Base-by-base conservation (phyloP, 2,797 vertebrate species). In the Channallabes apus region DNA sequence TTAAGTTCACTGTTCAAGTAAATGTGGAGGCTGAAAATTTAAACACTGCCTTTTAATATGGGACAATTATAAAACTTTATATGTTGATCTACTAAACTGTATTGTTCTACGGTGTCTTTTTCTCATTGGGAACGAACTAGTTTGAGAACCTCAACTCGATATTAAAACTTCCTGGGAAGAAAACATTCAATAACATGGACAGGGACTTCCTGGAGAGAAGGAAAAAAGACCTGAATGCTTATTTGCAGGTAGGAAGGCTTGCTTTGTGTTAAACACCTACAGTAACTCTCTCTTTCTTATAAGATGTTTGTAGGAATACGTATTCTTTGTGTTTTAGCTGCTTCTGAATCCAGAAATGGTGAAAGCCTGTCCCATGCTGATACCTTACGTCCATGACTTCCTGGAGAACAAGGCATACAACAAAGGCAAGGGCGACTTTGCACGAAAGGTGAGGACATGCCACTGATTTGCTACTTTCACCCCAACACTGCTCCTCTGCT, bases 171-270 rank as follows among this genome's bases (percentile, higher is more conserved):
- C 98, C 98, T 22, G 98, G 98, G 32, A 99, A 99, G 90, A 99
- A 98, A 93, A 99, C 98, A 17, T 99, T 99, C 91, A 99, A 99
- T 93, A 99, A 99, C 88, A 99, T 99, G 98, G 98, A 99, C 94
- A 94, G 96, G 94, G 98, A 99, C 75, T 99, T 99, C 91, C 92
- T 99, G 91, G 98, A 99, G 92, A 99, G 97, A 91, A 97, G 98
- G 85, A 99, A 99, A 92, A 99, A 98, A 89, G 98, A 99, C 93
- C 95, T 99, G 90, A 99, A 99, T 90, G 94, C 97, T 54, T 99
- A 99, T 91, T 94, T 99, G 86, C 98, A 99, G 96, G 98, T 99
- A 58, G 96, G 98, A 99, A 56, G 41, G 14, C 2, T 67, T 24
- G 38, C 6, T 56, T 58, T 18, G 14, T 2, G 9, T 59, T 35